Evolutionary conservation across 2,113 vertebrate genomes (phyloP), one percentile per base, ranked within the genome.

Genomic region (Sinocyclocheilus grahami): DNA sequence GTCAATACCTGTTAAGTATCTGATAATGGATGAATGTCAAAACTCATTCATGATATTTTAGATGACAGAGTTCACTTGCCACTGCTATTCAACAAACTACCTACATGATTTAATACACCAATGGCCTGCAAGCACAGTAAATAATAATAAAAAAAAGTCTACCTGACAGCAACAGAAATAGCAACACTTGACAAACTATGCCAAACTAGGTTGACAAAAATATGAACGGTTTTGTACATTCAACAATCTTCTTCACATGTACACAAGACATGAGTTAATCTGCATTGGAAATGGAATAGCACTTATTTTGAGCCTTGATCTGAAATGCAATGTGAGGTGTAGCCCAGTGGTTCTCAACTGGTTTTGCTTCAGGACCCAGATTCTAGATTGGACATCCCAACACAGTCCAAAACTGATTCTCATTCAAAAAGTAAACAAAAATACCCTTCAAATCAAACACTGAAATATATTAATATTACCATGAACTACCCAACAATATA

Each of bases 231-330:
- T 63, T 55, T 86, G 22, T 77, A 85, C 85, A 85, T 87, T 86
- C 85, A 78, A 46, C 84, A 63, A 83, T 51, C 85, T 77, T 24
- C 79, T 77, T 24, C 79, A 82, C 84, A 71, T 62, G 42, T 72
- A 22, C 69, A 63, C 85, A 77, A 84, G 48, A 84, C n/a, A 76
- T 10, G 42, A 62, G 82, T 71, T 84, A 37, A 84, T 69, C 22
- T 11, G 62, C 30, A 24, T 71, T 71, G 80, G 16, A 71, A 33
- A 69, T n/a, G 51, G n/a, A 67, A 67, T 82, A 46, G 24, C 79
- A 82, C 79, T 82, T 82, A 51, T 82, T 27, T 82, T 20, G 27
- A 58, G 51, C 13, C 30, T 22, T 62, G 33, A 79, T 79, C 55
- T 39, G 30, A 79, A 62, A 22, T 22, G 18, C 30, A 60, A 37